Percentiles rank a stretch among this genome's conserved stretches.
phyloP scores from a whole-genome alignment of 1,140 invertebrate species.

The Bicyclus anynana region DNA sequence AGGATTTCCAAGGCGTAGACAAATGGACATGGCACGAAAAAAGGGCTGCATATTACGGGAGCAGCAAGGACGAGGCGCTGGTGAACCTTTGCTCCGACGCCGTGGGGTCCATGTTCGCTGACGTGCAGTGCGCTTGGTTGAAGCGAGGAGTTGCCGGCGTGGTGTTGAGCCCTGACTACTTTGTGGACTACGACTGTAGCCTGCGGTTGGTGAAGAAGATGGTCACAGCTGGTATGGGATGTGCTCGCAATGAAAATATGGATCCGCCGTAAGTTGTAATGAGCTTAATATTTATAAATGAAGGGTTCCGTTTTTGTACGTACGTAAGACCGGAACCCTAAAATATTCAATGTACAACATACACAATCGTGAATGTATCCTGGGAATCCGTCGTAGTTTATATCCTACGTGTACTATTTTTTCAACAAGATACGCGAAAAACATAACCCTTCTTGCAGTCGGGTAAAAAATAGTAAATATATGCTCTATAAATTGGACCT shows the following conservation, averaged over 20 bases:
- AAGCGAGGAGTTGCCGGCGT: slow-evolving; percentile 49
- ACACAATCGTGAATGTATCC: no score
- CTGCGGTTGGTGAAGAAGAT: slow-evolving; percentile 45
- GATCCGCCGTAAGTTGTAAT: slow-evolving; percentile 48
- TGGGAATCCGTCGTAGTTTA: no score
- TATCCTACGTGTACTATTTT: no score
- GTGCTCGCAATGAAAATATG: slow-evolving; percentile 40
- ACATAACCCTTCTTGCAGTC: no score
- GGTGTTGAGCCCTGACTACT: slow-evolving; percentile 47
- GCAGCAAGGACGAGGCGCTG: slow-evolving; percentile 40
- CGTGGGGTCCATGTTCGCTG: slow-evolving; percentile 37
- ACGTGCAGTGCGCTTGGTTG: slow-evolving; percentile 53
- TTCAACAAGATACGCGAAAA: no score
- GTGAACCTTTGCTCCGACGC: slow-evolving; percentile 54
- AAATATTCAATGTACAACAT: no score
- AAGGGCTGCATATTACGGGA: slow-evolving; percentile 41
- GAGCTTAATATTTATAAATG: no score
- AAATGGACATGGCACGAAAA: slow-evolving; percentile 48
- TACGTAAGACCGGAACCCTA: no score
- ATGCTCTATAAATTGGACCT: no score
- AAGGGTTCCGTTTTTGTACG: no score
- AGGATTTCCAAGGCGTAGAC: slow-evolving; percentile 2
- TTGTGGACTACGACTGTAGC: slow-evolving; percentile 37
- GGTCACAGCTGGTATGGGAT: slow-evolving; percentile 40
- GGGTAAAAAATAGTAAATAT: no score